Evolutionary conservation across 2,797 vertebrate genomes (phyloP).

Genomic region (Pseudochromis fuscus): DNA sequence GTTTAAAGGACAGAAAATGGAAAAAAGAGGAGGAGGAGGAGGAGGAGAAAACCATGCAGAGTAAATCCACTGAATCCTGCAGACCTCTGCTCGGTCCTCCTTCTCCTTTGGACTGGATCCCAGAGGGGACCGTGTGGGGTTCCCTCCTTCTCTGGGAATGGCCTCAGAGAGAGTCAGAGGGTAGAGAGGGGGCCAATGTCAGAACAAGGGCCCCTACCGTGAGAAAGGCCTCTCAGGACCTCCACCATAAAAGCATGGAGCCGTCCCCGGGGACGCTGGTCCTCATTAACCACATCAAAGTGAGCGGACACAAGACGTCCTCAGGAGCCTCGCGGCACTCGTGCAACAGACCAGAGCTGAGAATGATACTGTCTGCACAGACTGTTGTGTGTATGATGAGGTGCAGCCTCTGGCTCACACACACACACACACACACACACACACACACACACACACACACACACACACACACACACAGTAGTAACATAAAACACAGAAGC

Average conservation of each 20-base stretch:
- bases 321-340: conserved; percentile 45
- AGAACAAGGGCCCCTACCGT: conserved; percentile 78
- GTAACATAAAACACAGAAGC: conserved; percentile 5
- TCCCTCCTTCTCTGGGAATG: conserved; percentile 65
- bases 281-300: conserved; percentile 79
- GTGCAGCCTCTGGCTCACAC: conserved; percentile 8
- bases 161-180: conserved; percentile 71
- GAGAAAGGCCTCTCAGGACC: conserved; percentile 75
- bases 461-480: conserved; percentile 20
- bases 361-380: conserved; percentile 25
- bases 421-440: neutral
- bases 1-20: conserved; percentile 15
- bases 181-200: conserved; percentile 68
- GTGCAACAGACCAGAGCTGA: conserved; percentile 29
- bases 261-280: conserved; percentile 60
- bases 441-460: neutral
- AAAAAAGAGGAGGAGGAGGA: neutral
- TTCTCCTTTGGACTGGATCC: conserved; percentile 74
- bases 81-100: conserved; percentile 57
- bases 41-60: conserved; percentile 29
- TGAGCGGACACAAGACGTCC: conserved; percentile 47
- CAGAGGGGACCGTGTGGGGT: conserved; percentile 67
- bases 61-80: conserved; percentile 49
- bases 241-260: conserved; percentile 70
- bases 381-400: conserved; percentile 18